Evolutionary conservation across 2,888 invertebrate genomes (phyloP).

Genomic region (Metalampra italica): DNA sequence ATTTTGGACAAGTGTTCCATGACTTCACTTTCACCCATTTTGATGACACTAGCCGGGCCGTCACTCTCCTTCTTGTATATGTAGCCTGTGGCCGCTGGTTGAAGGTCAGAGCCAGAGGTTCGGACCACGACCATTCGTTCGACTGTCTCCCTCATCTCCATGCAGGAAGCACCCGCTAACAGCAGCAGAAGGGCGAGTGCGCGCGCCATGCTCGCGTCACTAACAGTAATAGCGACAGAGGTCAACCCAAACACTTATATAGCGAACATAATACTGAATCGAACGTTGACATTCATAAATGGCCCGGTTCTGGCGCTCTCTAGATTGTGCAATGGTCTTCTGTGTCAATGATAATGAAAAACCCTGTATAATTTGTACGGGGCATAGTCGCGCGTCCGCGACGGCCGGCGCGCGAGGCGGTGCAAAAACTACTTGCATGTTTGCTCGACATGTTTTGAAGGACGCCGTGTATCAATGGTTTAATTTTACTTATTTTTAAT

Average conservation of each 20-base stretch:
- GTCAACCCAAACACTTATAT: constrained; percentile 67
- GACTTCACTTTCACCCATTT: constrained; percentile 66
- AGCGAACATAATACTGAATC: constrained; percentile 58
- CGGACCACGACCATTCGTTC: constrained; percentile 76
- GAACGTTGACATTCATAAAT: constrained; percentile 69
- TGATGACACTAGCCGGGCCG: constrained; percentile 65
- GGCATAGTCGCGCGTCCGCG: constrained; percentile 57
- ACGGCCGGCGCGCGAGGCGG: constrained; percentile 10
- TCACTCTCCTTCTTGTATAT: constrained; percentile 71
- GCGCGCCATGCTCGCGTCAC: constrained; percentile 56
- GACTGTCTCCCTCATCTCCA: constrained; percentile 70
- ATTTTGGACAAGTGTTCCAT: constrained; percentile 62
- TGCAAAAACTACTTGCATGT: constrained; percentile 1
- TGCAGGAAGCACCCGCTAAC: constrained; percentile 44
- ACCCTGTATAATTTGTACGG: constrained; percentile 66
- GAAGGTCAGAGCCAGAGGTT: constrained; percentile 77
- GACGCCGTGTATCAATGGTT: constrained; percentile 9
- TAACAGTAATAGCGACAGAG: constrained; percentile 59
- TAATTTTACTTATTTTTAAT: not conserved
- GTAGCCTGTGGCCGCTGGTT: constrained; percentile 79
- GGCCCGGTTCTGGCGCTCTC: constrained; percentile 61
- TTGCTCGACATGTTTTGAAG: constrained; percentile 7
- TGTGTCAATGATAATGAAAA: constrained; percentile 77
- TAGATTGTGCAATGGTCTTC: constrained; percentile 71
- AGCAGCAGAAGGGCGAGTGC: constrained; percentile 40